Evolutionary conservation across 1,140 invertebrate species (phyloP), one percentile per base, ranked within the genome.

Genomic region (Drosophila malerkotliana): DNA sequence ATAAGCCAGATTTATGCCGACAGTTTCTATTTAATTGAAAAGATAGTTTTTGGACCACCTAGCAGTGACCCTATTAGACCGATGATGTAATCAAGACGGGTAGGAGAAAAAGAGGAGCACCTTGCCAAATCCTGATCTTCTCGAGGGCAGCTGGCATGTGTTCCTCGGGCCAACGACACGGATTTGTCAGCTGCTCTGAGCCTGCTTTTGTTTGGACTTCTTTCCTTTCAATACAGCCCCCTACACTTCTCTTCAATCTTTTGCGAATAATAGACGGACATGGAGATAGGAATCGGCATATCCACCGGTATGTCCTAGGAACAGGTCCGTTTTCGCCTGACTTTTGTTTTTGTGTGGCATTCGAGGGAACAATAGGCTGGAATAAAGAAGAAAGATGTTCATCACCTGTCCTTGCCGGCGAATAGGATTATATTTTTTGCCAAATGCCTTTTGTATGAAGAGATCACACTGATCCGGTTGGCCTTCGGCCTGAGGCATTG

Each of bases 1-100:
- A 44, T 88, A 87, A 87, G 67, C 52, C 59, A 77, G 83, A 87
- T 87, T 87, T 87, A 87, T 88, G 75, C 49, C 57, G 72, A 79
- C 80, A 76, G 77, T 68, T 72, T 57, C 61, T 56, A 21, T 1
- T 47, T 30, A 30, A 60, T 52, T 52, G 47, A 54, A 44, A 28
- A 28, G 48, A 49, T 15, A 49, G 12, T 30, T 34, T 54, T 30
- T 18, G 28, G 81, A 82, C 82, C 82, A 87, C 83, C 82, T 83
- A 83, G 76, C 48, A 7, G 6, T 6, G 26, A 28, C 26, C 26
- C 24, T 14, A 12, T 12, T 4, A 10, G 12, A 52, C 3, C 18
- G 72, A 77, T 87, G 83, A 83, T 81, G 83, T 69, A 87, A 87
- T 79, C 73, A 67, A 75, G 49, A 53, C 44, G 10, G 15, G 3